These are phyloP conservation scores for Amblyteles armatorius DNA, from an alignment of 2,888 invertebrate genomes.

Conservation along the genomic window DNA sequence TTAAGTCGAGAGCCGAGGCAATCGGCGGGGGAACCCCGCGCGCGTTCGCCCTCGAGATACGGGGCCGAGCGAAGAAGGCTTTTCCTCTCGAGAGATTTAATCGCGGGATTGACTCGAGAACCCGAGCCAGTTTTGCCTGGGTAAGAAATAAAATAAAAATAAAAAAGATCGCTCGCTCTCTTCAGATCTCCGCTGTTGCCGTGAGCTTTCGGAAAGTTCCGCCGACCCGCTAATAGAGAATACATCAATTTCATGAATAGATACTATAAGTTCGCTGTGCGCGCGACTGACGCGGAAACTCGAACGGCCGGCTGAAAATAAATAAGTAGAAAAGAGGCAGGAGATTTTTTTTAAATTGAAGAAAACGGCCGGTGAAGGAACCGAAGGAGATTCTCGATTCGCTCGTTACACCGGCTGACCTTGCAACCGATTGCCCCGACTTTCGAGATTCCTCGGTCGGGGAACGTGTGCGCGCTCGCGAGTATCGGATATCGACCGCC, in stretches of 20 bases:
- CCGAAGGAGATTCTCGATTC: slow-evolving; percentile 38
- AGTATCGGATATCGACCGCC: slow-evolving; percentile 67
- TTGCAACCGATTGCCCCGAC: slow-evolving; percentile 55
- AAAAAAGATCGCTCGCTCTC: slow-evolving; percentile 38
- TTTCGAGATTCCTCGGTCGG: slow-evolving; percentile 43
- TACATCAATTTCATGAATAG: slow-evolving; percentile 35
- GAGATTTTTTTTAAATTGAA: neutral
- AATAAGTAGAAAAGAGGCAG: neutral
- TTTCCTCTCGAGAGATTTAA: slow-evolving; percentile 61
- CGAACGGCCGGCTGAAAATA: neutral
- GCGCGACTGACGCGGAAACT: no score
- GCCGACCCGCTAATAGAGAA: slow-evolving; percentile 26
- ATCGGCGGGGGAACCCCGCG: slow-evolving; percentile 24
- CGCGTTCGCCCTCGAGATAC: slow-evolving; percentile 7
- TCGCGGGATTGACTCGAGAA: slow-evolving; percentile 58
- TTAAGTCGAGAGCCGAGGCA: slow-evolving; percentile 62
- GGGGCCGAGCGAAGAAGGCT: slow-evolving; percentile 34
- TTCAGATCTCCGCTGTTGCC: neutral
- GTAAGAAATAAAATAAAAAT: slow-evolving; percentile 2
- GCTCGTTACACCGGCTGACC: slow-evolving; percentile 58
- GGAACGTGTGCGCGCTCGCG: slow-evolving; percentile 48
- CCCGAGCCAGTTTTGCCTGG: slow-evolving; percentile 2
- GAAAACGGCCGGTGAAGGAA: neutral
- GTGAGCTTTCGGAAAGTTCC: neutral
- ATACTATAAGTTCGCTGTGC: neutral